Percentiles rank a stretch among this genome's conserved stretches.
phyloP scores from a whole-genome alignment of 2,888 invertebrate genomes.

The Volucella inflata region DNA sequence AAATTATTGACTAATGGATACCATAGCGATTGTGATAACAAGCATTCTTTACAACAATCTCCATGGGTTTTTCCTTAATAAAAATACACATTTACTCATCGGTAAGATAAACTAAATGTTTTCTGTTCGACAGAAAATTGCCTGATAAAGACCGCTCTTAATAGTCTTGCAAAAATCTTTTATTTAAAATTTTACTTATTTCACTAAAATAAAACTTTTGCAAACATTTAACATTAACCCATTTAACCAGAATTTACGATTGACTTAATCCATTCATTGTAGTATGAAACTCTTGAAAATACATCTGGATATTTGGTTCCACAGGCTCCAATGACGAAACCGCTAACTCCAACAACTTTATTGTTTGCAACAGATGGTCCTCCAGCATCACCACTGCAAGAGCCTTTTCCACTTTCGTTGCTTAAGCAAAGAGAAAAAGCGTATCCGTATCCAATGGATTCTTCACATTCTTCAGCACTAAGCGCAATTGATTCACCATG shows the following conservation, averaged over 20 bases:
- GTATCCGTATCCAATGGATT: conserved; percentile 56
- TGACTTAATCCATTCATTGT: conserved; percentile 73
- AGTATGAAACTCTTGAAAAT: conserved; percentile 77
- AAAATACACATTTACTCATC: not conserved
- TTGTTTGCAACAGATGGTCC: conserved; percentile 80
- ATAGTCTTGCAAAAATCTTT: not conserved
- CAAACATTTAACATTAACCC: not conserved
- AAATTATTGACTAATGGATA: too few relatives aligned
- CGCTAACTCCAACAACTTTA: conserved; percentile 79
- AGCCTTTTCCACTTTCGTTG: conserved; percentile 61
- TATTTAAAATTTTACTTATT: conserved; percentile 7
- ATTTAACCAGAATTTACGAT: conserved; percentile 28
- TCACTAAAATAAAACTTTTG: conserved; percentile 18
- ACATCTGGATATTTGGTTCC: conserved; percentile 81
- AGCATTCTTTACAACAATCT: not conserved
- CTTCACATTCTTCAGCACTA: conserved; percentile 50
- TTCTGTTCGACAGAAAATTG: conserved; percentile 10
- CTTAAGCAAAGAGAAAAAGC: conserved; percentile 64
- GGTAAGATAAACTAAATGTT: not conserved
- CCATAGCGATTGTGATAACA: not conserved
- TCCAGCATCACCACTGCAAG: conserved; percentile 80
- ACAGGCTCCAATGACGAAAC: conserved; percentile 80
- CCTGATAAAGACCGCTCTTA: not conserved
- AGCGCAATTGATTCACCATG: conserved; percentile 74
- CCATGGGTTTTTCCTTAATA: not conserved